phyloP scores from a whole-genome alignment of 2,888 invertebrate genomes.

The Scelioninae gen. 1 region DNA sequence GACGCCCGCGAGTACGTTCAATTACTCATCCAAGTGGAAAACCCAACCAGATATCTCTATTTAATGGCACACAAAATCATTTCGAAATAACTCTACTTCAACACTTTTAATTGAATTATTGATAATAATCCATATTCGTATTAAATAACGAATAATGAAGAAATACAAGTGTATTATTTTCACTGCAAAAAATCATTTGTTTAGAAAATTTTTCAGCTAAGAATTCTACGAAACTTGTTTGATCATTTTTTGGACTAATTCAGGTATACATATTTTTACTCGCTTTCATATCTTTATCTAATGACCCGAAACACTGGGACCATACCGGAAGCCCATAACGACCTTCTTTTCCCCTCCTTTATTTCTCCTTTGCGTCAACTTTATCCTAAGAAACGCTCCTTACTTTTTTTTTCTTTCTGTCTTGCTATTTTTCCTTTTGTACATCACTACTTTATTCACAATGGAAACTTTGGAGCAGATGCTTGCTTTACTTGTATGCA shows the following conservation, averaged over 20 bases:
- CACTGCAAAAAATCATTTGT: no score
- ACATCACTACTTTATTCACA: constrained; percentile 43
- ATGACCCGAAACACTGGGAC: constrained; percentile 55
- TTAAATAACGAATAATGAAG: background rate
- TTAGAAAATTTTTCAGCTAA: no score
- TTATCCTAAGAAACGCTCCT: constrained; percentile 37
- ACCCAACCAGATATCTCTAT: constrained; percentile 10
- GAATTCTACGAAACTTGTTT: no score
- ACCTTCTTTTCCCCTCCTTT: constrained; percentile 56
- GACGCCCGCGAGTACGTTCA: constrained; percentile 17
- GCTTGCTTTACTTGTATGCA: constrained; percentile 45
- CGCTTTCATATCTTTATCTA: constrained; percentile 30
- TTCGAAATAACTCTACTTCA: background rate
- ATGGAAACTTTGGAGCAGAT: constrained; percentile 51
- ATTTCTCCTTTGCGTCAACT: constrained; percentile 59
- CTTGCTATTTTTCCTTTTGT: constrained; percentile 19
- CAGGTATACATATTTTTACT: background rate
- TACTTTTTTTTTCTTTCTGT: constrained; percentile 34
- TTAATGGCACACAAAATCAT: constrained; percentile 15
- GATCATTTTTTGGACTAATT: constrained; percentile 4
- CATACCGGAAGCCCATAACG: constrained; percentile 64
- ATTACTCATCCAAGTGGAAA: constrained; percentile 25
- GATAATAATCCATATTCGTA: no score
- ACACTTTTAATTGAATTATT: background rate
- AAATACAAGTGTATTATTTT: no score